Base-by-base conservation (phyloP, 2,797 vertebrate genomes). In the Novumbra hubbsi region DNA sequence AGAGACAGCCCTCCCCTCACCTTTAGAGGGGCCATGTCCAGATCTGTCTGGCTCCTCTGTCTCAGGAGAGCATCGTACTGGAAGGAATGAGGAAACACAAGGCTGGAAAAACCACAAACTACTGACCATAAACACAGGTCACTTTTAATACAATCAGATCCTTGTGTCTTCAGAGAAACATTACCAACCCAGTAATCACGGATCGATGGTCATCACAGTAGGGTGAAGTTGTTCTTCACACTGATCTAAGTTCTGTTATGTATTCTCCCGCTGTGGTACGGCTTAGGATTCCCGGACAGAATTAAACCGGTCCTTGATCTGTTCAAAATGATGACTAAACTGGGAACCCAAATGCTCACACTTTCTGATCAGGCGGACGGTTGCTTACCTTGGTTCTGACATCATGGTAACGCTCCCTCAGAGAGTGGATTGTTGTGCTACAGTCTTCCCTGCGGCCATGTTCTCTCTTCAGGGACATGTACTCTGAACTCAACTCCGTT, bases 11-110 rank as follows among this genome's bases (percentile, higher is more conserved):
- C 11, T 9, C n/a, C 21, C 55, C 80, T 80, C 88, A 96, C 95
- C 94, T 95, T 96, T 83, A 97, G 83, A 65, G 93, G 94, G 62
- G 91, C 86, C 63, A 86, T 12, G 0, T 81, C 88, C 83, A 94
- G 3, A 73, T 88, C 88, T 0, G 2, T 72, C 74, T 93, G 91
- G 16, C 68, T 92, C 12, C 79, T 93, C 68, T 60, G 88, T 73
- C 86, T 89, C 84, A 87, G 86, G 16, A 95, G 90, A 3, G 91
- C 88, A 68, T 93, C 83, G 28, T 93, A 91, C 95, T 96, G 85
- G 73, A 89, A 66, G 55, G 0, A 24, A 7, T 41, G 4, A 21
- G 72, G 63, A 64, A 3, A 21, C 74, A 73, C 17, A 66, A 30
- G 24, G 48, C 27, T 15, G n/a, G 21, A 57, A 57, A 60, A 24